Evolutionary conservation across 2,888 invertebrate genomes (phyloP).

Genomic region (Plagodis dolabraria): DNA sequence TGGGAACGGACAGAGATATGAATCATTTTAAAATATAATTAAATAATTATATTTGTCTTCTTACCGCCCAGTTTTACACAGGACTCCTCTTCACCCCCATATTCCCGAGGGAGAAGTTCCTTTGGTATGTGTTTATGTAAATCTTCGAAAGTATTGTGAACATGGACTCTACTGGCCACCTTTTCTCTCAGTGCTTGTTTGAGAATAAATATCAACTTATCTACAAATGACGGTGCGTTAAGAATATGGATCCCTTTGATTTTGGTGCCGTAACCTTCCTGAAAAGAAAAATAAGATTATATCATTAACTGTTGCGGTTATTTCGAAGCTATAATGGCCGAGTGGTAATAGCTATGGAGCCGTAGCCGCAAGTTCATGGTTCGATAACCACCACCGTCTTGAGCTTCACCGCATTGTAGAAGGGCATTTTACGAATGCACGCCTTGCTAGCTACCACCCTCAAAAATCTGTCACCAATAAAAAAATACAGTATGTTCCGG

Average conservation of each 20-base stretch:
- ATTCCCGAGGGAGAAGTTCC: constrained; percentile 71
- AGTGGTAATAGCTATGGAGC: too few species aligned
- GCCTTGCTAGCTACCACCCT: too few species aligned
- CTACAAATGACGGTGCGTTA: constrained; percentile 71
- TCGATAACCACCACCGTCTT: too few species aligned
- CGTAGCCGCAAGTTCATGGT: too few species aligned
- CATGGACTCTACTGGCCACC: constrained; percentile 68
- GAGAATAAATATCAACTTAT: constrained; percentile 64
- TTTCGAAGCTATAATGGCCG: too few species aligned
- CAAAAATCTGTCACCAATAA: too few species aligned
- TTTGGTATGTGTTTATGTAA: constrained; percentile 69
- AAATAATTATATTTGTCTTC: constrained; percentile 13
- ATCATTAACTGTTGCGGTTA: too few species aligned
- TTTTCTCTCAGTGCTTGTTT: constrained; percentile 73
- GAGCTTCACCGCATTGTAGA: too few species aligned
- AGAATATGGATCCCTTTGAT: constrained; percentile 76
- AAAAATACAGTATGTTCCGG: too few species aligned
- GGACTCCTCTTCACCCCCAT: constrained; percentile 63
- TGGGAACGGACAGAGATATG: too few species aligned
- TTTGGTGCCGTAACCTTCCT: constrained; percentile 76
- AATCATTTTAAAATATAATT: background rate
- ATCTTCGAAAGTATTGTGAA: constrained; percentile 66
- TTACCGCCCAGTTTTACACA: constrained; percentile 62
- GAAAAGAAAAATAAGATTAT: constrained; percentile 33
- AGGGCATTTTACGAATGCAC: too few species aligned